Percentiles rank a stretch among this genome's conserved stretches.
These are phyloP conservation scores for Halictus quadricinctus DNA, from an alignment of 2,888 invertebrate genomes.

Conservation along the genomic window DNA sequence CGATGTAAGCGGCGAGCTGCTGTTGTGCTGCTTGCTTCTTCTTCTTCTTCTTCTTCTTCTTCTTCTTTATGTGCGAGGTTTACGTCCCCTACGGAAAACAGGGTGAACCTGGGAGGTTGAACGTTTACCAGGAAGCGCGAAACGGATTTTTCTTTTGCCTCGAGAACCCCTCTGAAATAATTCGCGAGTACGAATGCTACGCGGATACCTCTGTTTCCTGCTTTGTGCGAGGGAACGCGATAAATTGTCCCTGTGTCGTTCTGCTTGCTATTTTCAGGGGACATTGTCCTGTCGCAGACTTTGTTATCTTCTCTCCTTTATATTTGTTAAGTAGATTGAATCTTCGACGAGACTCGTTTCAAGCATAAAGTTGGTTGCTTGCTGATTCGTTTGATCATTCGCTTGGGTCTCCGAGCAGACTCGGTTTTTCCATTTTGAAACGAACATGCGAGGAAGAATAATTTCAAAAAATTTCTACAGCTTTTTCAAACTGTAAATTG, in stretches of 20 bases:
- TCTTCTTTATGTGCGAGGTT: not conserved
- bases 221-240: not conserved
- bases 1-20: conserved; percentile 37
- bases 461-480: too few relatives aligned
- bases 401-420: too few relatives aligned
- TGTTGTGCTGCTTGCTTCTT: conserved; percentile 26
- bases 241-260: not conserved
- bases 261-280: not conserved
- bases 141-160: conserved; percentile 19
- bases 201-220: not conserved
- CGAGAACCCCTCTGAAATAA: not conserved
- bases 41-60: not conserved
- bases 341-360: not conserved
- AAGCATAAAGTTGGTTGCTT: not conserved
- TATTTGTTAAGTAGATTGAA: not conserved
- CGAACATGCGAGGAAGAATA: too few relatives aligned
- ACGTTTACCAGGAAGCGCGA: not conserved
- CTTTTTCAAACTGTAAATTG: too few relatives aligned
- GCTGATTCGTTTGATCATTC: too few relatives aligned
- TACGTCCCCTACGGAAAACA: not conserved
- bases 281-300: not conserved
- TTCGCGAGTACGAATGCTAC: conserved; percentile 9
- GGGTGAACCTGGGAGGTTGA: not conserved
- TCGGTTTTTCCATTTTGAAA: too few relatives aligned
- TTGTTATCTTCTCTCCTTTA: not conserved